Percentiles rank a stretch among this genome's conserved stretches.
phyloP scores from a whole-genome alignment of 2,797 vertebrate species.

The Sebastiscus tertius region DNA sequence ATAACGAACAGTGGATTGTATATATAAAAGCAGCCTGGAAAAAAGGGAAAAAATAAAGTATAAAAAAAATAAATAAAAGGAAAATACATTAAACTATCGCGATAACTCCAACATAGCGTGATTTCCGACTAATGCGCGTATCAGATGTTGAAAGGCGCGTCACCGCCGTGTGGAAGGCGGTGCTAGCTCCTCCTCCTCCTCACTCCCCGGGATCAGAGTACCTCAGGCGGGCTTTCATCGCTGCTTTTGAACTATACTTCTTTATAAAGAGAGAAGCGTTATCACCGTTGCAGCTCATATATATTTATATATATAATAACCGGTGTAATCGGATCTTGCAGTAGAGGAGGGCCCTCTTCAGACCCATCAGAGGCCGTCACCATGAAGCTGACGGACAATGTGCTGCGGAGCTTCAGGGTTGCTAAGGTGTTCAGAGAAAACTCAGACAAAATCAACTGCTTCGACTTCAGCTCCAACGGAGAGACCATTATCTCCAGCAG shows the following conservation, averaged over 20 bases:
- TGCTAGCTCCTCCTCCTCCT: conserved; percentile 26
- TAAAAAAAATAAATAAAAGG: no score
- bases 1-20: no score
- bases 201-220: conserved; percentile 12
- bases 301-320: no score
- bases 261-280: not conserved
- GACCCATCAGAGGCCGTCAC: conserved; percentile 64
- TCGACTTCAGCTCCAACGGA: conserved; percentile 97
- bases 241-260: conserved; percentile 36
- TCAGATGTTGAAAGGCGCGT: conserved; percentile 47
- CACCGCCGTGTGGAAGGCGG: conserved; percentile 60
- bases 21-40: no score
- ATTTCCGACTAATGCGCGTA: not conserved
- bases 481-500: conserved; percentile 98
- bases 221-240: conserved; percentile 59
- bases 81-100: conserved; percentile 31
- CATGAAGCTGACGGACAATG: conserved; percentile 99
- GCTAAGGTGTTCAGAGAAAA: conserved; percentile 99
- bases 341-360: no score
- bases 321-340: no score
- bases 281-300: not conserved
- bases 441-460: conserved; percentile 98
- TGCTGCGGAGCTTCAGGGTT: conserved; percentile 98
- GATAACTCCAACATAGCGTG: conserved; percentile 9
- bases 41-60: no score